Base-by-base conservation (phyloP, 2,797 vertebrate genomes). In the Thripadectes ignobilis region DNA sequence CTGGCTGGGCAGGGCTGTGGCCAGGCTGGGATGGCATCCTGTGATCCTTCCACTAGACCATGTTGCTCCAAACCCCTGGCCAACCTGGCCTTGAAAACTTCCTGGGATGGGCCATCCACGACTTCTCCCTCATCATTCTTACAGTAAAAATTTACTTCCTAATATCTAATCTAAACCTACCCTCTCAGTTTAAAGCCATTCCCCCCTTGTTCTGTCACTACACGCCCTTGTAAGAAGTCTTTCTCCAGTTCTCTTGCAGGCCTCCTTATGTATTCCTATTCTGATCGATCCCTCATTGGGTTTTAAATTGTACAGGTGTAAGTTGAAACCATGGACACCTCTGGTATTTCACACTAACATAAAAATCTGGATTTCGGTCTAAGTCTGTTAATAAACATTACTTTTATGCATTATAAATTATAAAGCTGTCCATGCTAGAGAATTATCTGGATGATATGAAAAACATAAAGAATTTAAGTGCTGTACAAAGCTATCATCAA, bases 1-100 rank as follows among this genome's bases (percentile, higher is more conserved):
- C 5, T 20, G n/a, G 10, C 4, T 57, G 43, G 48, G 20, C 9
- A 66, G 16, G 8, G 9, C 14, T 63, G 38, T 9, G 51, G 23
- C 19, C 38, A 34, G 30, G 23, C 23, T 85, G 45, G 46, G 11
- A 4, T 5, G 4, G 1, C 2, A 0, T 38, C 24, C 29, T 87
- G 39, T 6, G 1, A 30, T 38, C 22, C 30, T 54, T 24, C 9
- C 34, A 38, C 45, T 54, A 65, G 10, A 27, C 4, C 21, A 17
- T 16, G 13, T 0, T 46, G 20, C 9, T 36, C 34, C 27, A 58
- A 41, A 8, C 1, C 2, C 21, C 12, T 0, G 0, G 51, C 29
- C 36, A 55, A 2, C 10, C 48, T 30, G 32, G 23, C 11, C 51
- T 48, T 52, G 45, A 46, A 29, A 34, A 24, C 9, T 11, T 27